Conservation (phyloP, 2,888 invertebrate genomes). For the Hydraecia micacea region DNA sequence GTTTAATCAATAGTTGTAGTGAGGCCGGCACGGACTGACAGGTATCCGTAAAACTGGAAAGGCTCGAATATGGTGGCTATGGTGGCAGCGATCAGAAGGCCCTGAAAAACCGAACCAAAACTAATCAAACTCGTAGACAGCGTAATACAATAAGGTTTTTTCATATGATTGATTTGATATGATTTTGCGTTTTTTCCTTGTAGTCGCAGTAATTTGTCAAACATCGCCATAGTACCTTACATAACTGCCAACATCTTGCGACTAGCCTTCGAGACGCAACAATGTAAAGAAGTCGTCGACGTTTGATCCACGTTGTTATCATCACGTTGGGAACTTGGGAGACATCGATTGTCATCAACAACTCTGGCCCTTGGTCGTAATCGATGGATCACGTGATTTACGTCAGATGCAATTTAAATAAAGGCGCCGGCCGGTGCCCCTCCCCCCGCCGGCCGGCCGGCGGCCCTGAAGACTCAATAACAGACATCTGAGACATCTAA, state of each 20-base stretch:
- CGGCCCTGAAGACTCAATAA: constrained; percentile 58
- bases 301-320: constrained; percentile 33
- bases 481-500: constrained; percentile 32
- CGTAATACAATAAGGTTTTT: not conserved
- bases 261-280: constrained; percentile 10
- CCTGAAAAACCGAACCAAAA: constrained; percentile 18
- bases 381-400: constrained; percentile 73
- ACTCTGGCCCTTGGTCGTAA: constrained; percentile 27
- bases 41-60: constrained; percentile 50
- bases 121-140: not conserved
- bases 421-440: constrained; percentile 71
- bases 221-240: constrained; percentile 38
- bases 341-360: constrained; percentile 38
- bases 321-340: constrained; percentile 24
- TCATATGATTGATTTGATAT: not conserved
- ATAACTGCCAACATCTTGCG: constrained; percentile 46
- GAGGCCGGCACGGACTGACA: constrained; percentile 58
- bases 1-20: constrained; percentile 81
- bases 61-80: constrained; percentile 48
- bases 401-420: constrained; percentile 67
- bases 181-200: not conserved
- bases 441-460: constrained; percentile 70
- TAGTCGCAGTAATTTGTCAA: not conserved
- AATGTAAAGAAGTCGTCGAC: constrained; percentile 33
- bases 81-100: constrained; percentile 21